These are phyloP conservation scores for Eurosta solidaginis DNA, from an alignment of 1,140 invertebrate genomes.

Conservation along the genomic window DNA sequence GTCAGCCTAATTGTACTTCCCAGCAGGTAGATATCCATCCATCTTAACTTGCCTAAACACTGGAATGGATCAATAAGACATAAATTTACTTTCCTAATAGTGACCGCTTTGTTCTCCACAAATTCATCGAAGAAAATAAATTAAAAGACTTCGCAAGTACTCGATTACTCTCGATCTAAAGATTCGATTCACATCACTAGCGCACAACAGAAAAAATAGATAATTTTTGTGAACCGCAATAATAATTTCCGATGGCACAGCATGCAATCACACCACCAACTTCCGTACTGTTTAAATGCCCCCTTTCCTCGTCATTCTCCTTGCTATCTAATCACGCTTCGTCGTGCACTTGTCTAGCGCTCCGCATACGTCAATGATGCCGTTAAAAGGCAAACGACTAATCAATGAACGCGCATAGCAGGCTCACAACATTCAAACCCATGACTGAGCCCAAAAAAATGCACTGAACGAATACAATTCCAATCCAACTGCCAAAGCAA, in stretches of 20 bases:
- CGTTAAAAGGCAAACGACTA: constrained; percentile 32
- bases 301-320: neutral
- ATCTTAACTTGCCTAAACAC: no score
- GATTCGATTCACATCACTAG: neutral
- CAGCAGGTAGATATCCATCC: no score
- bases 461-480: neutral
- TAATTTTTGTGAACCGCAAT: constrained; percentile 47
- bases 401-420: constrained; percentile 29
- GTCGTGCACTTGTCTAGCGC: neutral
- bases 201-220: constrained; percentile 32
- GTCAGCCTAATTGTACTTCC: no score
- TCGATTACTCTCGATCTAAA: no score
- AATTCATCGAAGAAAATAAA: no score
- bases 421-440: neutral
- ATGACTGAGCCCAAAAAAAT: neutral
- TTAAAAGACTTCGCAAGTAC: no score
- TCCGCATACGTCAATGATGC: neutral
- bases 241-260: constrained; percentile 52
- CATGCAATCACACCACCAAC: neutral
- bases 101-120: no score
- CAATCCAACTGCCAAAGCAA: neutral
- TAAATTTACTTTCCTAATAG: no score
- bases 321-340: neutral
- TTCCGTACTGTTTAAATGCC: neutral
- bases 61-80: no score